phyloP scores from a whole-genome alignment of 2,797 vertebrate species.

The Labroides dimidiatus region DNA sequence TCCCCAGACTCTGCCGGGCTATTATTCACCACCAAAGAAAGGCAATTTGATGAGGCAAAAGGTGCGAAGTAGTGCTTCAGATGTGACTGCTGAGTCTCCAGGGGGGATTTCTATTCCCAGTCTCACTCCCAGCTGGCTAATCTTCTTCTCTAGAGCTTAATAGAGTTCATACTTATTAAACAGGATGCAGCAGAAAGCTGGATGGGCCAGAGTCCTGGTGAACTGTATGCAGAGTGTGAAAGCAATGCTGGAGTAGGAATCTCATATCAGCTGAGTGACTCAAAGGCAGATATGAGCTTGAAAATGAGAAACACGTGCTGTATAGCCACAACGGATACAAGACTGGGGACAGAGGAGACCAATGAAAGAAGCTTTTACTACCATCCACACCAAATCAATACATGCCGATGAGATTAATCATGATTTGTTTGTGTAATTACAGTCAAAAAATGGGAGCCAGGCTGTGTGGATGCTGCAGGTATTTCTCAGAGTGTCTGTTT shows the following conservation, averaged over 20 bases:
- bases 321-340: background rate
- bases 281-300: background rate
- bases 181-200: conserved; percentile 20
- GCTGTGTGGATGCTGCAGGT: conserved; percentile 2
- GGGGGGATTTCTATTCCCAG: conserved; percentile 41
- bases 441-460: conserved; percentile 9
- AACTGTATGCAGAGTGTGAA: conserved; percentile 18
- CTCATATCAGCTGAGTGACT: background rate
- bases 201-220: conserved; percentile 15
- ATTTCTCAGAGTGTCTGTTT: conserved; percentile 7
- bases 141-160: conserved; percentile 35
- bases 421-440: conserved; percentile 14
- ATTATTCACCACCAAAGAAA: conserved; percentile 58
- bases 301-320: background rate
- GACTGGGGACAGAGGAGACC: background rate
- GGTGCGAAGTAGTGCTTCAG: conserved; percentile 41
- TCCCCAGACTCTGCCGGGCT: conserved; percentile 47
- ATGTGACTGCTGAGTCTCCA: conserved; percentile 51
- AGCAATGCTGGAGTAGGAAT: conserved; percentile 7
- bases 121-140: conserved; percentile 42
- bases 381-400: conserved; percentile 16
- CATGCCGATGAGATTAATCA: conserved; percentile 13
- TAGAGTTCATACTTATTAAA: conserved; percentile 57
- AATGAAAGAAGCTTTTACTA: background rate
- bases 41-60: conserved; percentile 52